Base-by-base conservation (phyloP, 2,113 vertebrate genomes). In the Helogale parvula region DNA sequence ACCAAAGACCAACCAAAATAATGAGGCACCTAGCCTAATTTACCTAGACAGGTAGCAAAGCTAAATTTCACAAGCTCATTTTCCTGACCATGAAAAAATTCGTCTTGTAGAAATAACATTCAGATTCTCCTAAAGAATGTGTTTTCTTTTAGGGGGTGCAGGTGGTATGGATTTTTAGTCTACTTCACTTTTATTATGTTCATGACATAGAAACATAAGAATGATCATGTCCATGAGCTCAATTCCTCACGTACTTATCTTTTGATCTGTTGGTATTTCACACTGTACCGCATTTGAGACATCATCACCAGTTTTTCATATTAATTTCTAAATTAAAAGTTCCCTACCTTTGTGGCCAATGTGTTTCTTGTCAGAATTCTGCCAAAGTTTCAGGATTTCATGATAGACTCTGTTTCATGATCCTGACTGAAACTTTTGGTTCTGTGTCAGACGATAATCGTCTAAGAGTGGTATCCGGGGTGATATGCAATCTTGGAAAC, bases 301-400 rank as follows among this genome's bases (percentile, higher is more conserved):
- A 97, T 97, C 41, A 81, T 50, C 41, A 35, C 2, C 35, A 82
- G 47, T 69, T 87, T 50, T 31, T 65, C 52, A 19, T 52, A 3
- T 65, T 87, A 45, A 68, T 25, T 93, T 90, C 63, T 76, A 68
- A 94, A 66, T 77, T 52, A 94, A 72, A 52, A 54, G 84, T 76
- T 84, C 81, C 65, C 14, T 88, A 79, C 25, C 66, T 96, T 96
- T 95, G 29, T 41, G 5, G 35, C 84, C 41, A 76, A 31, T 47
- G 14, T 66, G 17, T 96, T 89, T 80, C 47, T 90, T 89, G 17
- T 86, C 27, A 88, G 45, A 94, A 93, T 81, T 93, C 52, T 97
- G 63, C 68, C 52, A 60, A 47, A 63, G n/a, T 83, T 35, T 81
- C 60, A 81, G 41, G 38, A 83, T 91, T 95, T 92, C 15, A 17